These are phyloP conservation scores for Polymixis lichenea DNA, from an alignment of 2,888 invertebrate species.

Conservation along the genomic window DNA sequence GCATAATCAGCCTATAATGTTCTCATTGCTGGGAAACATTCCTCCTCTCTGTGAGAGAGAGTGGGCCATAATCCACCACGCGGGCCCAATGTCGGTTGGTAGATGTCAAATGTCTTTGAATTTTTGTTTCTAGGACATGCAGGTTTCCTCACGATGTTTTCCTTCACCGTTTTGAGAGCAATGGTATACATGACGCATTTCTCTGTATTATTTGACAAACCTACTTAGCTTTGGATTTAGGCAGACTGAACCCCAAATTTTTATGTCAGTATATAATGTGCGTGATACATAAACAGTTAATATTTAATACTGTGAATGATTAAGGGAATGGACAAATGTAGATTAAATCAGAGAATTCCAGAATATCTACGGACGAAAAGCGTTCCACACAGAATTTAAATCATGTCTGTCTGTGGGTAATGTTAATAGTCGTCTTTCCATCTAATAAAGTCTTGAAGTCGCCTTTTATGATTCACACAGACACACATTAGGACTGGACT, in stretches of 20 bases:
- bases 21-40: too few species aligned
- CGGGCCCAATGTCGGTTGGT: too few species aligned
- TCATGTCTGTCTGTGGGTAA: constrained; percentile 1
- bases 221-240: not conserved
- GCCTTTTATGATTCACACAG: constrained; percentile 23
- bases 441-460: not conserved
- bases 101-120: too few species aligned
- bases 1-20: too few species aligned
- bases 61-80: too few species aligned
- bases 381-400: not conserved
- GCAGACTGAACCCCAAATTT: not conserved
- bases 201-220: not conserved
- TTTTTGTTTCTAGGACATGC: too few species aligned
- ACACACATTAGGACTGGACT: not conserved
- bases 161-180: too few species aligned
- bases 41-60: too few species aligned
- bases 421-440: not conserved
- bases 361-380: not conserved
- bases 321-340: not conserved
- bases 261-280: too few species aligned
- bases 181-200: not conserved
- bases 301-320: not conserved
- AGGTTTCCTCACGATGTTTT: too few species aligned
- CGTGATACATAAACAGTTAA: not conserved
- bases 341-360: not conserved